phyloP scores from a whole-genome alignment of 2,888 invertebrate species.

The Craniophora ligustri region DNA sequence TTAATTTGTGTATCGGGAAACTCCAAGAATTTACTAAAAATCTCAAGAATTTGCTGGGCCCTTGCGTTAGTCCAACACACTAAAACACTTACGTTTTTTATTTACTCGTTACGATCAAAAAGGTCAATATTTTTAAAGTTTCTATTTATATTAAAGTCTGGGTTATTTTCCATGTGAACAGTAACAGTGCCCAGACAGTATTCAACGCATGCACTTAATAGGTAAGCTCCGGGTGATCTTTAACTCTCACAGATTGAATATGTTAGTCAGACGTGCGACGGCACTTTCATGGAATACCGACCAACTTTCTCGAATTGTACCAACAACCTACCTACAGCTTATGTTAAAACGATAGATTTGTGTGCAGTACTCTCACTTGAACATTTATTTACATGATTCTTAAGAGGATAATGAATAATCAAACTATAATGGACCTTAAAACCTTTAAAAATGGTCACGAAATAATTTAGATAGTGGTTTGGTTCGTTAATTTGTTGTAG shows the following conservation, averaged over 20 bases:
- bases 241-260: slow-evolving; percentile 59
- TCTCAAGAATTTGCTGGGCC: too few relatives aligned
- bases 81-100: too few relatives aligned
- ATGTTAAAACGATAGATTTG: slow-evolving; percentile 26
- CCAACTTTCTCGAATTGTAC: slow-evolving; percentile 42
- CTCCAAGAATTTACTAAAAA: too few relatives aligned
- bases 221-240: slow-evolving; percentile 59
- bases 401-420: neutral
- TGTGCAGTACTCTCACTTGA: slow-evolving; percentile 21
- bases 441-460: neutral
- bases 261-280: slow-evolving; percentile 41
- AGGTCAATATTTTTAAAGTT: neutral
- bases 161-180: neutral
- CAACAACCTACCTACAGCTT: slow-evolving; percentile 12
- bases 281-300: slow-evolving; percentile 48
- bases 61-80: neutral
- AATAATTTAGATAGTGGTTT: too few relatives aligned
- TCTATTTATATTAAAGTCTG: neutral
- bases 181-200: slow-evolving; percentile 14
- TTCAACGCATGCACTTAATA: slow-evolving; percentile 48
- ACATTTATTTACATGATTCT: neutral
- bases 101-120: too few relatives aligned
- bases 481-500: too few relatives aligned
- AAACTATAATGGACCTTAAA: neutral
- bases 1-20: too few relatives aligned